Base-by-base conservation (phyloP, 2,888 invertebrate genomes). In the Agonopterix alstromeriana region DNA sequence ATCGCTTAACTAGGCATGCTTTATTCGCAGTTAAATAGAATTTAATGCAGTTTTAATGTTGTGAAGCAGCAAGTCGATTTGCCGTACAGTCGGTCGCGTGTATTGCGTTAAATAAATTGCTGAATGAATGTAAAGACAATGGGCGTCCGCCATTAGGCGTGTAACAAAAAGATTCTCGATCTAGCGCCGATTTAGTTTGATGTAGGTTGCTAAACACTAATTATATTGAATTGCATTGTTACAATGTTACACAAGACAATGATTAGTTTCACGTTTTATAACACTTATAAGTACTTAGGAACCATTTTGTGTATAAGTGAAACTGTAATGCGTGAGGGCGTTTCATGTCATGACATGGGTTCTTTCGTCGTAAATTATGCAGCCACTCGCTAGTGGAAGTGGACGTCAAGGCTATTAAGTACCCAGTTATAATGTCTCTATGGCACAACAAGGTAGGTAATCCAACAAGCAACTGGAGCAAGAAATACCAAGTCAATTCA, bases 11-110 rank as follows among this genome's bases (percentile, higher is more conserved):
- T 65, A 69, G 71, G 61, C 70, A 64, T 67, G 69, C 67, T 75
- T 67, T 73, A 72, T 73, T 60, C 61, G 67, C 63, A 66, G 74
- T 72, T 79, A 78, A 84, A 83, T 79, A 75, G 70, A 78, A 74
- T 80, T 78, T 82, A 82, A 85, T 84, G 82, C 75, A 74, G 65
- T 81, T 84, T 84, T 83, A 83, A 84, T 85, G 81, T 70, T 73
- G 69, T 69, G 71, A 72, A 78, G 66, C 70, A 70, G 71, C 65
- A 66, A 74, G 71, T 65, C 71, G 73, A 77, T 82, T 81, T 76
- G 70, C 67, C 67, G 64, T 61, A 64, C 64, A 69, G 71, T 68
- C 63, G 64, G 63, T 73, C 62, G 68, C 71, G 73, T 73, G 72
- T 58, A 65, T 73, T 72, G 73, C 73, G 61, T 67, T 74, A 70